Evolutionary conservation across 2,113 vertebrate genomes (phyloP).

Genomic region (Ictidomys tridecemlineatus): DNA sequence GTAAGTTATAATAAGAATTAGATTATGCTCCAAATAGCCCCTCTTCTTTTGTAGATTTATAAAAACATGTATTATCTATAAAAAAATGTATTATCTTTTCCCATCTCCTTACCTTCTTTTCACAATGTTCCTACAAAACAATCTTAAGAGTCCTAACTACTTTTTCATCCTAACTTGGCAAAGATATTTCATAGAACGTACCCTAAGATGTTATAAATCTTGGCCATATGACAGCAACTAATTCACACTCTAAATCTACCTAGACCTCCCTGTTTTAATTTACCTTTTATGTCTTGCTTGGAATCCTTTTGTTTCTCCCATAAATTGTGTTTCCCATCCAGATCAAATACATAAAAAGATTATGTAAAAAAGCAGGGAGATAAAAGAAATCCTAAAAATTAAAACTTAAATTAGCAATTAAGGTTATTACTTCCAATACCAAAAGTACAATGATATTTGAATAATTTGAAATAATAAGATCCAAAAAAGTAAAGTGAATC

Average conservation of each 20-base stretch:
- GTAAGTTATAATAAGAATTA: background rate
- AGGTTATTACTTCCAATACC: background rate
- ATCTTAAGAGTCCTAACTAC: background rate
- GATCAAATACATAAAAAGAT: background rate
- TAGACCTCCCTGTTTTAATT: background rate
- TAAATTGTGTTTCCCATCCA: background rate
- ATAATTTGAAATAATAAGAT: conserved; percentile 13
- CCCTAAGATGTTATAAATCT: background rate
- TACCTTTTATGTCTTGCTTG: background rate
- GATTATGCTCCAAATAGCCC: background rate
- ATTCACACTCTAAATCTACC: conserved; percentile 25
- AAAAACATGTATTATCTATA: background rate
- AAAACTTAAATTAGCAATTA: conserved; percentile 18
- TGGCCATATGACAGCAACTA: background rate
- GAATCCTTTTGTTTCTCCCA: background rate
- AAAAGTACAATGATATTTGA: background rate
- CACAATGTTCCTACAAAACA: background rate
- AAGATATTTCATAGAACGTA: conserved; percentile 21
- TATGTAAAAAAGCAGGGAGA: background rate
- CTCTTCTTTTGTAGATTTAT: background rate
- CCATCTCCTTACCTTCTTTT: background rate
- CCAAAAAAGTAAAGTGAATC: background rate
- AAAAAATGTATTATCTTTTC: background rate
- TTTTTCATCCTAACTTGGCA: background rate
- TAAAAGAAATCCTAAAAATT: background rate